Conservation (phyloP, 2,113 vertebrate species). For the Eupsittula cactorum region DNA sequence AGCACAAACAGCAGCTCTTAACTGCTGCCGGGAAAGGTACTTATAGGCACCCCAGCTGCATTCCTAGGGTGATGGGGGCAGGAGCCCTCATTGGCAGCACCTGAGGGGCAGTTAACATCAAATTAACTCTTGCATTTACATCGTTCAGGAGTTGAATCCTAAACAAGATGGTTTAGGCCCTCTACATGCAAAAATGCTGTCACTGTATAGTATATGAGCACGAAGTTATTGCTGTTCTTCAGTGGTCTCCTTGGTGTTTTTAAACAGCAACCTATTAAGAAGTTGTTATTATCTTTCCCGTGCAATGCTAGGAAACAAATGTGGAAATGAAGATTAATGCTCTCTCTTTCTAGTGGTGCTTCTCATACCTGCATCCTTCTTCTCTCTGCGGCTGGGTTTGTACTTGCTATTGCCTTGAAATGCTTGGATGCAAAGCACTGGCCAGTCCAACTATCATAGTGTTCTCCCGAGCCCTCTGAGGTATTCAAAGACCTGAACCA, state of each 20-base stretch:
- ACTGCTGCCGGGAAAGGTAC: fast-evolving
- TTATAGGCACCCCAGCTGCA: background rate
- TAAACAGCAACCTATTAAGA: background rate
- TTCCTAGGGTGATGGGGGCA: background rate
- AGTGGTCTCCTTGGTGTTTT: background rate
- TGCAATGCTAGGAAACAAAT: background rate
- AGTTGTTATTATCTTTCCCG: background rate
- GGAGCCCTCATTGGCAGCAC: background rate
- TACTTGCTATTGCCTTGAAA: background rate
- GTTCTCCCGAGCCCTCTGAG: background rate
- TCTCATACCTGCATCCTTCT: background rate
- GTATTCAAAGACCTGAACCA: background rate
- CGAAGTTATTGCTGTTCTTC: background rate
- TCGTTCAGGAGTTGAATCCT: background rate
- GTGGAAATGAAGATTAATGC: background rate
- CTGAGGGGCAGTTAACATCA: background rate
- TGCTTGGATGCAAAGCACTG: background rate
- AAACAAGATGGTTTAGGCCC: background rate
- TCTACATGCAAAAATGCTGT: background rate
- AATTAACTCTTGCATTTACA: background rate
- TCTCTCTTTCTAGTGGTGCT: background rate
- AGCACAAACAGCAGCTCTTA: fast-evolving
- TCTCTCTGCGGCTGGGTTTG: background rate
- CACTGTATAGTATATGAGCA: background rate
- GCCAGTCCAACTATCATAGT: no score